These are phyloP conservation scores for Mormyrus iriodes DNA, from an alignment of 2,113 vertebrate species.

Conservation along the genomic window DNA sequence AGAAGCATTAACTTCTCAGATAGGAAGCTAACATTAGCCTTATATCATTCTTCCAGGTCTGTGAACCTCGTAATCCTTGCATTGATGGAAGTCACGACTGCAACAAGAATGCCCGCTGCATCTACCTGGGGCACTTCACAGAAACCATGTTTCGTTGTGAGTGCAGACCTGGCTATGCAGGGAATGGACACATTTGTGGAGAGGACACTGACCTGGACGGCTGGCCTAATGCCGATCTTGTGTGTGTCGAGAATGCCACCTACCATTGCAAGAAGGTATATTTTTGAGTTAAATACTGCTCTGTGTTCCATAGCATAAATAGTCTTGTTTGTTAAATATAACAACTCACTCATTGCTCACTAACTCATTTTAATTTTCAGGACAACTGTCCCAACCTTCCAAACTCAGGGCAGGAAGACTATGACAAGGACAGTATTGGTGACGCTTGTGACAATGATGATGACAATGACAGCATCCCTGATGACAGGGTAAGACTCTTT, in stretches of 20 bases:
- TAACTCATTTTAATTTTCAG: slow-evolving; percentile 55
- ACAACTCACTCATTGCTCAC: neutral
- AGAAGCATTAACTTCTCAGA: neutral
- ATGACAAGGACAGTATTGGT: slow-evolving; percentile 91
- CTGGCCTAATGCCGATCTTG: slow-evolving; percentile 85
- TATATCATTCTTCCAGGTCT: slow-evolving; percentile 65
- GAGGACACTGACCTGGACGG: slow-evolving; percentile 93
- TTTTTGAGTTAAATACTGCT: neutral
- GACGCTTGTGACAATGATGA: slow-evolving; percentile 94
- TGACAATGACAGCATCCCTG: slow-evolving; percentile 88
- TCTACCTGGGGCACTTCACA: slow-evolving; percentile 88
- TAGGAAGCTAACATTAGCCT: neutral
- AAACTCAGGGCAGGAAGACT: slow-evolving; percentile 97
- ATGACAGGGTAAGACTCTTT: slow-evolving; percentile 76
- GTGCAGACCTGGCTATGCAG: slow-evolving; percentile 92
- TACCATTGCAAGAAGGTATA: slow-evolving; percentile 97
- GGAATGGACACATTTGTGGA: slow-evolving; percentile 89
- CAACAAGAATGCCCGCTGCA: slow-evolving; percentile 91
- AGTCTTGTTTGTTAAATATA: neutral
- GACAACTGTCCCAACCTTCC: slow-evolving; percentile 95
- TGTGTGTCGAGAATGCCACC: slow-evolving; percentile 89
- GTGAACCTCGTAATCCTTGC: slow-evolving; percentile 89
- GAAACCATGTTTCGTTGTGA: slow-evolving; percentile 96
- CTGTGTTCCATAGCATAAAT: neutral
- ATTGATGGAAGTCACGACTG: slow-evolving; percentile 86